Base-by-base conservation (phyloP, 92 coral and sea anemone genomes). In the Epizoanthus ramosus region DNA sequence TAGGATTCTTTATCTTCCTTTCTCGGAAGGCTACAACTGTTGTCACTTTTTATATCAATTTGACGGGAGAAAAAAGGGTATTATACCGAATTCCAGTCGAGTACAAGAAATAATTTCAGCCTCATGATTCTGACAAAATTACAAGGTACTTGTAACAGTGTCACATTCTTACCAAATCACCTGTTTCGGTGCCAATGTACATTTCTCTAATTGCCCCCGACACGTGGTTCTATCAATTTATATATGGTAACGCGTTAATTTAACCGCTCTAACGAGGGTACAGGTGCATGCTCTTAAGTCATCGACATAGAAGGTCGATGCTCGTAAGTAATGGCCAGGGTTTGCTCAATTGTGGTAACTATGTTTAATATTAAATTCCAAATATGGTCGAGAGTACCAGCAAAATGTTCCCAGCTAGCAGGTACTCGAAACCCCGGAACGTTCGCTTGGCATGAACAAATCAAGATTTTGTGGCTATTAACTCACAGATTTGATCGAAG, bases 331-430 rank as follows among this genome's bases (percentile, higher is more conserved):
- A 60, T 76, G 57, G 50, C 3, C 64, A 60, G 50, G 4, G 12
- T 60, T 77, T 39, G 22, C 16, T 45, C 23, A 39, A 63, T 31
- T 9, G 39, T 31, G 58, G 68, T 41, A 60, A 2, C 41, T 6
- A 2, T 77, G 82, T 59, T 77, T 41, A 22, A 24, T 4, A 12
- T 17, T 18, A 25, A 63, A 12, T 21, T 39, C 82, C 71, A 77
- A 77, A 61, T 77, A 61, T 77, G 82, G 82, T 21, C 6, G 63
- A 39, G 8, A 21, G 50, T 63, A 77, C 82, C 82, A 8, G 82
- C 21, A 14, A n/a, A 33, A n/a, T 3, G 4, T 37, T 35, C 47
- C 35, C 12, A 24, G 59, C 15, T 54, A 60, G 70, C 82, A 77
- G 82, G 82, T 77, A 59, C 57, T 14, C n/a, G 22, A 47, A 77